Conservation (phyloP, 2,797 vertebrate genomes). For the Myoxocephalus aenaeus region DNA sequence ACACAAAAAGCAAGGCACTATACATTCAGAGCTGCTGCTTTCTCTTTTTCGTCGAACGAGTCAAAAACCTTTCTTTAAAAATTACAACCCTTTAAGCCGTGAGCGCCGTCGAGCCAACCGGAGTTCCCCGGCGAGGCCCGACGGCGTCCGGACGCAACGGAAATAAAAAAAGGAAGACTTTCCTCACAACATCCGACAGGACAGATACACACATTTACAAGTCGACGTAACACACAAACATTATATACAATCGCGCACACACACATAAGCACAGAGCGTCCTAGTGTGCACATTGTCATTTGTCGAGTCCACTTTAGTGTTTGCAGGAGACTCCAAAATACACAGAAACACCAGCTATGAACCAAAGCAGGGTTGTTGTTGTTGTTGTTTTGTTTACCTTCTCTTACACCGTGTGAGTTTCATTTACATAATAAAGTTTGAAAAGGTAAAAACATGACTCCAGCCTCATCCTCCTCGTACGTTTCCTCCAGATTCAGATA, state of each 20-base stretch:
- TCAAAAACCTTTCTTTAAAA: constrained; percentile 61
- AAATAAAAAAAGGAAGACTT: neutral
- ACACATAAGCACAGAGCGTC: constrained; percentile 53
- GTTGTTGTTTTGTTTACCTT: constrained; percentile 20
- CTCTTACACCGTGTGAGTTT: constrained; percentile 37
- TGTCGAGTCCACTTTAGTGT: constrained; percentile 44
- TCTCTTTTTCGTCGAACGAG: constrained; percentile 55
- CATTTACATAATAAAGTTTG: constrained; percentile 72
- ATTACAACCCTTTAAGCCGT: constrained; percentile 77
- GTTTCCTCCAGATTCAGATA: constrained; percentile 13
- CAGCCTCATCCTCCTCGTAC: constrained; percentile 44
- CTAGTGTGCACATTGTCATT: constrained; percentile 41
- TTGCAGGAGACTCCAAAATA: constrained; percentile 43
- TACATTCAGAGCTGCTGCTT: constrained; percentile 81
- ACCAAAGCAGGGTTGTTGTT: constrained; percentile 27
- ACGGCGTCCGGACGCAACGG: constrained; percentile 42
- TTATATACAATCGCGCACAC: constrained; percentile 67
- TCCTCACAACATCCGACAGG: constrained; percentile 40
- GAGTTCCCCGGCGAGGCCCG: constrained; percentile 57
- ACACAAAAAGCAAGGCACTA: constrained; percentile 99
- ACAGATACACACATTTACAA: constrained; percentile 69
- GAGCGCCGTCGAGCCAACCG: constrained; percentile 61
- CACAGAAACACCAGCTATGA: constrained; percentile 39
- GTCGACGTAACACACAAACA: constrained; percentile 45
- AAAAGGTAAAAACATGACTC: constrained; percentile 78